These are phyloP conservation scores for Leptinotarsa undecemlineata DNA, from an alignment of 1,140 invertebrate genomes.

Conservation along the genomic window DNA sequence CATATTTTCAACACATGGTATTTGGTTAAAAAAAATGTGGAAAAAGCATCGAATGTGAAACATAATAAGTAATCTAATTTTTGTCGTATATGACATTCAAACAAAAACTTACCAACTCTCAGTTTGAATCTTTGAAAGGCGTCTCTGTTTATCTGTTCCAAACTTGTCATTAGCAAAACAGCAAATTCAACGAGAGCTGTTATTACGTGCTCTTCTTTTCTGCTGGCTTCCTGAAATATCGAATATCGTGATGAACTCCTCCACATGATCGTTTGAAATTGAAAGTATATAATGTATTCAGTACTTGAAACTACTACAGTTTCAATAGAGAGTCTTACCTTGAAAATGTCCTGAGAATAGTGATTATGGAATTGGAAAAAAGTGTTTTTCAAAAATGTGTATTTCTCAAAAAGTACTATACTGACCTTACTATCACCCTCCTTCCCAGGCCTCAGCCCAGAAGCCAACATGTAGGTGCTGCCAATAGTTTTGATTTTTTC, in stretches of 20 bases:
- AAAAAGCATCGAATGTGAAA: too few relatives aligned
- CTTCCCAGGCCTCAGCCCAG: conserved; percentile 86
- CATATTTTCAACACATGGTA: too few relatives aligned
- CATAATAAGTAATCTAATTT: too few relatives aligned
- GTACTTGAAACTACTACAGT: too few relatives aligned
- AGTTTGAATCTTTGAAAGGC: conserved; percentile 95
- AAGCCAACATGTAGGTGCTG: conserved; percentile 97
- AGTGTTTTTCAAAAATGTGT: too few relatives aligned
- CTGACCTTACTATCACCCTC: conserved; percentile 71
- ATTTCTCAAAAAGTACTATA: neutral
- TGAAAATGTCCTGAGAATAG: too few relatives aligned
- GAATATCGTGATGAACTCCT: too few relatives aligned
- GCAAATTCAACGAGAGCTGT: conserved; percentile 92
- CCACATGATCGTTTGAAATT: too few relatives aligned
- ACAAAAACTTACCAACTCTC: conserved; percentile 74
- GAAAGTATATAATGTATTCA: too few relatives aligned
- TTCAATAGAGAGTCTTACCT: too few relatives aligned
- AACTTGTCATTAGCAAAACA: conserved; percentile 84
- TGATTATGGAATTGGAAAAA: too few relatives aligned
- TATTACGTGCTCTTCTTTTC: conserved; percentile 84
- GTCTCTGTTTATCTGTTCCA: conserved; percentile 95
- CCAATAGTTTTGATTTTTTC: conserved; percentile 99
- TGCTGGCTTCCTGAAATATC: conserved; percentile 65
- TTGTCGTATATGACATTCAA: neutral
- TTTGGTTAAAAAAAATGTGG: too few relatives aligned